These are phyloP conservation scores for Zeuzera pyrina DNA, from an alignment of 2,888 invertebrate genomes.

Conservation along the genomic window DNA sequence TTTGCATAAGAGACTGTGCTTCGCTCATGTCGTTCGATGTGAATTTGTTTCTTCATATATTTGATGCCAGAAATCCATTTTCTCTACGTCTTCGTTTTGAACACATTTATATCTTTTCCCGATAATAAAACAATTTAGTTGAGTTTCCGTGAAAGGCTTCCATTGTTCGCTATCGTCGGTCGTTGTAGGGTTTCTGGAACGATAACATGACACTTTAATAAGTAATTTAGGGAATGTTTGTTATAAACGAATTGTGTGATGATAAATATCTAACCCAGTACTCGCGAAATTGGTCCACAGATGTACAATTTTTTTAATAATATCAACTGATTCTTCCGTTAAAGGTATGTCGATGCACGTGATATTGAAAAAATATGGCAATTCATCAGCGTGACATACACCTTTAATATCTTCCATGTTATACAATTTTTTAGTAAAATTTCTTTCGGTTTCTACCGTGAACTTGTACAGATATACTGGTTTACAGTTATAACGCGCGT, in stretches of 20 bases:
- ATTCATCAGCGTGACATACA: constrained; percentile 58
- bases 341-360: constrained; percentile 46
- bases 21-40: constrained; percentile 5
- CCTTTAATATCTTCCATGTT: constrained; percentile 44
- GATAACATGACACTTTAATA: not conserved
- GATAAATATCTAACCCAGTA: constrained; percentile 40
- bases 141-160: constrained; percentile 42
- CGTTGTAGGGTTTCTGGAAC: constrained; percentile 51
- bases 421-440: constrained; percentile 45
- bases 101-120: constrained; percentile 34
- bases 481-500: constrained; percentile 21
- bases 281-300: constrained; percentile 55
- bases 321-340: constrained; percentile 35
- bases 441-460: constrained; percentile 50
- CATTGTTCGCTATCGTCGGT: constrained; percentile 28
- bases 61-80: constrained; percentile 50
- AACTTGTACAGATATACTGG: constrained; percentile 54
- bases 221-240: not conserved
- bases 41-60: constrained; percentile 34
- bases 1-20: too few relatives aligned
- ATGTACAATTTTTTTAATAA: constrained; percentile 36
- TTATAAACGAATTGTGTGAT: constrained; percentile 1
- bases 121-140: constrained; percentile 41
- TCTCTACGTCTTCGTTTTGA: constrained; percentile 28
- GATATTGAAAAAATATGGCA: constrained; percentile 50